These are phyloP conservation scores for Microcebus lehilahytsara DNA, from an alignment of 2,113 vertebrate species.

Conservation along the genomic window DNA sequence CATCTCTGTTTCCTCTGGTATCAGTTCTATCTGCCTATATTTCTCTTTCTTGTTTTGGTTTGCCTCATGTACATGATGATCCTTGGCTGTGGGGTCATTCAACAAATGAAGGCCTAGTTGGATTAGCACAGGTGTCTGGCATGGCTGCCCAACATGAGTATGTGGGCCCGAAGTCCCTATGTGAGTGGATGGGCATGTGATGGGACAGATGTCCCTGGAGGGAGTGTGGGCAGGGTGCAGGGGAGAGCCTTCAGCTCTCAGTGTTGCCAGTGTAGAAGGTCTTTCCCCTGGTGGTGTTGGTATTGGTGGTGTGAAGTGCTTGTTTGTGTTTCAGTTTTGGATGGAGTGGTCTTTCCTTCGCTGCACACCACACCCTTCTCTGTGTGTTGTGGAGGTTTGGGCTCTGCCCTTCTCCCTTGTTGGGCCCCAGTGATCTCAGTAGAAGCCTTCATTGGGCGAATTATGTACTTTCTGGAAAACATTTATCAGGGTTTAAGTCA, in stretches of 20 bases:
- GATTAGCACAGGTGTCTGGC: background rate
- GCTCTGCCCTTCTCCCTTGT: background rate
- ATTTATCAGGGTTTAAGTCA: background rate
- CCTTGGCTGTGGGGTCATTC: background rate
- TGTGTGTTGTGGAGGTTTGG: background rate
- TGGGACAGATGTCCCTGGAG: background rate
- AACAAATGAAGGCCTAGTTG: background rate
- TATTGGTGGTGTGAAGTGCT: background rate
- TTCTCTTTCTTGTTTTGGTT: background rate
- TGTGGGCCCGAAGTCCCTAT: background rate
- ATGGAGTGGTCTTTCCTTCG: background rate
- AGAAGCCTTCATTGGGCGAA: background rate
- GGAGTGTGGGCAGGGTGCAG: background rate
- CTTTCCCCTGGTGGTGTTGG: background rate
- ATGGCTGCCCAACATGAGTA: background rate
- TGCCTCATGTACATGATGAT: background rate
- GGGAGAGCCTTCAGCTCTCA: background rate
- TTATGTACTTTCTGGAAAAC: background rate
- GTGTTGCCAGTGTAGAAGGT: background rate
- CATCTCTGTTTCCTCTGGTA: background rate
- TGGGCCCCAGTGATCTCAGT: background rate
- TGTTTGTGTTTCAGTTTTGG: background rate
- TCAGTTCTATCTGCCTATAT: background rate
- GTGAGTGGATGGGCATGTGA: too few species aligned
- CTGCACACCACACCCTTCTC: background rate